These are phyloP conservation scores for Drosophila ustulata DNA, from an alignment of 2,888 invertebrate species.

Conservation along the genomic window DNA sequence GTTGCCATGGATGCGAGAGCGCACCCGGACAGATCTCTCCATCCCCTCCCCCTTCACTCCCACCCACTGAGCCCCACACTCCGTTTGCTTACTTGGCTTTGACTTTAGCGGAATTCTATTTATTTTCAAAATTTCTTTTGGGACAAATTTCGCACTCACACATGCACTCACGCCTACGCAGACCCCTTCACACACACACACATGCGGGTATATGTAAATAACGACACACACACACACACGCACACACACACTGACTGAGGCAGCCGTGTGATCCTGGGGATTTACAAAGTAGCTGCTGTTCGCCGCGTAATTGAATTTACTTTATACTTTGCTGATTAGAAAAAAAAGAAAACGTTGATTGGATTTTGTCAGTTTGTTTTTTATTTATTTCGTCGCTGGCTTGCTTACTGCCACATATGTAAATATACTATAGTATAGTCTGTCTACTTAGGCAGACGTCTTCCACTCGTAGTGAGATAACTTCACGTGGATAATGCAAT, in stretches of 20 bases:
- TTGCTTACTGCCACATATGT: conserved; percentile 18
- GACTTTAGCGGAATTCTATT: conserved; percentile 79
- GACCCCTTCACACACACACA: conserved; percentile 35
- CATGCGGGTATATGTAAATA: conserved; percentile 49
- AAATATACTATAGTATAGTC: neutral
- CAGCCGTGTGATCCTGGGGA: conserved; percentile 73
- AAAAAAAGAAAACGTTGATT: conserved; percentile 65
- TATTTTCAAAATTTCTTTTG: conserved; percentile 75
- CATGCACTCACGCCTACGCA: conserved; percentile 33
- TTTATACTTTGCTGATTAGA: conserved; percentile 79
- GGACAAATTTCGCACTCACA: conserved; percentile 60
- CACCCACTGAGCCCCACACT: conserved; percentile 1
- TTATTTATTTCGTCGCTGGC: conserved; percentile 17
- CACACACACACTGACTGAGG: conserved; percentile 18
- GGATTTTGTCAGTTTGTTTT: conserved; percentile 61
- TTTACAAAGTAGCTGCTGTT: conserved; percentile 71
- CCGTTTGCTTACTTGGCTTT: conserved; percentile 71
- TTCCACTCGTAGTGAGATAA: conserved; percentile 1
- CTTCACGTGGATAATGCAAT: neutral
- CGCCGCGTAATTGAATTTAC: conserved; percentile 79
- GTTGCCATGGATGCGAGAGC: conserved; percentile 66
- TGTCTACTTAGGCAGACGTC: conserved; percentile 7
- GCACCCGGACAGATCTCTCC: conserved; percentile 23
- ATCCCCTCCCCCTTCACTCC: conserved; percentile 6
- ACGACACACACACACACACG: conserved; percentile 27